A percentile compares a stretch with the other conserved stretches of the same genome.
These are phyloP conservation scores for Acanthurus leucopareius DNA, from an alignment of 2,797 vertebrate genomes.

Conservation along the genomic window DNA sequence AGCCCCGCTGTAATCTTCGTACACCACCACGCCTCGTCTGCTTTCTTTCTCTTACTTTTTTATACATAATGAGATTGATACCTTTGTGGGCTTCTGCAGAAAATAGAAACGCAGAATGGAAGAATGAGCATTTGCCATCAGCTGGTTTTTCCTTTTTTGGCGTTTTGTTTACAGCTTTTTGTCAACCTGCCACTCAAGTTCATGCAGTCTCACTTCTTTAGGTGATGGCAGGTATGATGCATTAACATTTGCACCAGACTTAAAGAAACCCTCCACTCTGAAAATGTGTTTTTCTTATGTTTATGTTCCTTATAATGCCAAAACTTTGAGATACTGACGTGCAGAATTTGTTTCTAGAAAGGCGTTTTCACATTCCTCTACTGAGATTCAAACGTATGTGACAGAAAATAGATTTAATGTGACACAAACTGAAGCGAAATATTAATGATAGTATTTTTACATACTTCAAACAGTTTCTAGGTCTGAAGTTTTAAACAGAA, in stretches of 20 bases:
- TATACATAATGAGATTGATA: constrained; percentile 72
- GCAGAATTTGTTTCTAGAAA: too few relatives aligned
- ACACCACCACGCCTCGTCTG: constrained; percentile 55
- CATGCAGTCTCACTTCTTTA: not conserved
- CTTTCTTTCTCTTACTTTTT: constrained; percentile 57
- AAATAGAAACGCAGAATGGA: constrained; percentile 56
- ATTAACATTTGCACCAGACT: not conserved
- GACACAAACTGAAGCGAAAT: too few relatives aligned
- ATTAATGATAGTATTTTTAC: too few relatives aligned
- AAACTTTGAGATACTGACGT: too few relatives aligned
- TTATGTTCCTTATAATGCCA: too few relatives aligned
- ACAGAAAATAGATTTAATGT: too few relatives aligned
- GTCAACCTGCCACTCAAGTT: not conserved
- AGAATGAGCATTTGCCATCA: constrained; percentile 7
- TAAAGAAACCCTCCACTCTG: too few relatives aligned
- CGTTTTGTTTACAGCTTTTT: not conserved
- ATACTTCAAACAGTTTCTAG: too few relatives aligned
- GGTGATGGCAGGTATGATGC: not conserved
- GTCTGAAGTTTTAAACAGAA: too few relatives aligned
- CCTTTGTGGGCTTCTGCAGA: constrained; percentile 35
- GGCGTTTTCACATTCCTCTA: too few relatives aligned
- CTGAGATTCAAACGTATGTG: too few relatives aligned
- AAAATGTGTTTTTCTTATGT: too few relatives aligned
- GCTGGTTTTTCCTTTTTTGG: not conserved
- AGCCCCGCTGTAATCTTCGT: constrained; percentile 62